Evolutionary conservation across 2,113 vertebrate species (phyloP).

Genomic region (Edolisoma coerulescens): DNA sequence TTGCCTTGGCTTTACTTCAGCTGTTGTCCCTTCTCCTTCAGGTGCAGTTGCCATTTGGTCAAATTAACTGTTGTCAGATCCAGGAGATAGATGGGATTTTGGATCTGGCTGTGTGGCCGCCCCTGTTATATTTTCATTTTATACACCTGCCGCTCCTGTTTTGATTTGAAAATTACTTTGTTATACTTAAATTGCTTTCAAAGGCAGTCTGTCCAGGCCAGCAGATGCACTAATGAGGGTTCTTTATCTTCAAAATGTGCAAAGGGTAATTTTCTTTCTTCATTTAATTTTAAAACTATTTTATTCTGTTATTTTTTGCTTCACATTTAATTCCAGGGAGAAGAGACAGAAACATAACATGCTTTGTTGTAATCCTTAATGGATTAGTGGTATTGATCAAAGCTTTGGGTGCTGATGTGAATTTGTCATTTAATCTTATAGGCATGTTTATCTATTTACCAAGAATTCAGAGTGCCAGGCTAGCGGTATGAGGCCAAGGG

Average conservation of each 20-base stretch:
- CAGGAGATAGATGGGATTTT: not conserved
- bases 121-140: not conserved
- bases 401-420: constrained; percentile 45
- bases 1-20: not conserved
- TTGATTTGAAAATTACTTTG: constrained; percentile 10
- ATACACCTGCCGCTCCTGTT: not conserved
- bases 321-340: not conserved
- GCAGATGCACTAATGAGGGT: not conserved
- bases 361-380: constrained; percentile 46
- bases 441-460: constrained; percentile 66
- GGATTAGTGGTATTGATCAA: constrained; percentile 57
- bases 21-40: not conserved
- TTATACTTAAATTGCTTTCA: constrained; percentile 18
- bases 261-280: not conserved
- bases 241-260: not conserved
- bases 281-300: constrained; percentile 3
- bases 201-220: not conserved
- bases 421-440: constrained; percentile 57
- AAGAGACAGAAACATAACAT: constrained; percentile 24
- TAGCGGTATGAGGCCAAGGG: not conserved
- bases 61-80: not conserved
- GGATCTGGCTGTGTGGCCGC: not conserved
- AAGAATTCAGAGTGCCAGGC: constrained; percentile 28
- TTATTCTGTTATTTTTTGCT: not conserved
- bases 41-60: not conserved